These are phyloP conservation scores for Trachelus tabidus DNA, from an alignment of 2,888 invertebrate genomes.

Conservation along the genomic window DNA sequence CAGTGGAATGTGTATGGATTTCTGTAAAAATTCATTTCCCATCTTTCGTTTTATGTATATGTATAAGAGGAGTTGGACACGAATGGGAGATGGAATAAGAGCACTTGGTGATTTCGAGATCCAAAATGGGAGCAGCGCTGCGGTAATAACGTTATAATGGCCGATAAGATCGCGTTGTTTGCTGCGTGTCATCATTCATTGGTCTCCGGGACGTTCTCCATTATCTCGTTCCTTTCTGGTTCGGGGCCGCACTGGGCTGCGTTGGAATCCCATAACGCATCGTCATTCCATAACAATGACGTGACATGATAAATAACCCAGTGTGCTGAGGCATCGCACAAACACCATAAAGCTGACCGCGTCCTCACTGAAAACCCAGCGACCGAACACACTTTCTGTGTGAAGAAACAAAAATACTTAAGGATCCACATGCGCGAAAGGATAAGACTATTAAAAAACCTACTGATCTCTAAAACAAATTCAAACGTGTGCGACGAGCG, in stretches of 20 bases:
- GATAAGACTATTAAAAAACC: neutral
- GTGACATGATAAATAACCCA: conserved; percentile 16
- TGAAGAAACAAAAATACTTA: neutral
- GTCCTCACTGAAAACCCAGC: neutral
- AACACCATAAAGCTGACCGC: neutral
- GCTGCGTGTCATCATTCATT: conserved; percentile 10
- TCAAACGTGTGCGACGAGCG: neutral
- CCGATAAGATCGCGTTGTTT: conserved; percentile 17
- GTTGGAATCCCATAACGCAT: conserved; percentile 16
- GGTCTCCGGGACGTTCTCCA: neutral
- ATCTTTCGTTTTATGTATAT: neutral
- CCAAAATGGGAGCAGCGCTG: neutral
- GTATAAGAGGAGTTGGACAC: neutral
- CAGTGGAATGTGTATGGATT: neutral
- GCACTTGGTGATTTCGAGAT: neutral
- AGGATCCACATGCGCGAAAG: neutral
- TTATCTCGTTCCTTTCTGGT: neutral
- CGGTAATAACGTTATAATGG: conserved; percentile 8
- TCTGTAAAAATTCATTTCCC: neutral
- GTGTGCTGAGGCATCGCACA: conserved; percentile 2
- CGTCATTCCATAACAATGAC: conserved; percentile 18
- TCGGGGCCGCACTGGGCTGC: neutral
- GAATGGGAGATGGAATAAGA: neutral
- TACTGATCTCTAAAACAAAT: neutral
- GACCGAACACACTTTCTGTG: neutral